Evolutionary conservation across 2,797 vertebrate species (phyloP), one percentile per base, ranked within the genome.

Genomic region (Oreochromis mossambicus): DNA sequence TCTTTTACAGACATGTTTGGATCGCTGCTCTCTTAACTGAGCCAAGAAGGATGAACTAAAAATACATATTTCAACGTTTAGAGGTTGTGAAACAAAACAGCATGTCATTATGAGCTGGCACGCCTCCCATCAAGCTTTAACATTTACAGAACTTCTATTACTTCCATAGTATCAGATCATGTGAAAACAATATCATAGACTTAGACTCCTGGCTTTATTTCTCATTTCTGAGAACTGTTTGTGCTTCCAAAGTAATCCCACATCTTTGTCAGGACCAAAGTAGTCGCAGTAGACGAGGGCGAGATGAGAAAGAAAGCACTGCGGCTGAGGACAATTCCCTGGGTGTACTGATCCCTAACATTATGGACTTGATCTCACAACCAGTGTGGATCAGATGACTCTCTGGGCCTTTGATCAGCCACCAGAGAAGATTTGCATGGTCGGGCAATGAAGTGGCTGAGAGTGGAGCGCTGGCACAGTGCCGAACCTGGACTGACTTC

Each of bases 321-420:
- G 78, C 61, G 83, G 83, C 82, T 78, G 87, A 89, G 83, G 83
- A 92, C 90, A 86, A 86, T 92, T 93, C 90, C 86, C 85, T 58
- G 86, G 76, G 85, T 89, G 89, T 80, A 80, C 88, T 90, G 89
- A 94, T 94, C 91, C 93, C 78, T 88, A 83, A 86, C 79, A 76
- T 93, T 91, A 92, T 83, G 84, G 90, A 92, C 88, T 83, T 91
- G 92, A 94, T 93, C 93, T 92, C 93, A 92, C 91, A 90, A 88
- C 89, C 93, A 68, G 88, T 38, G 86, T 91, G 93, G 93, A 95
- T 96, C 95, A 95, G 87, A 93, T 96, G 94, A 94, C 94, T 90
- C 84, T 86, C 26, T 41, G 83, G 80, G 88, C 86, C 91, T 95
- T 94, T 95, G 92, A 95, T 96, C 92, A 88, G 88, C 89, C 89